These are phyloP conservation scores for Tylochromis polylepis DNA, from an alignment of 2,113 vertebrate genomes.

Conservation along the genomic window DNA sequence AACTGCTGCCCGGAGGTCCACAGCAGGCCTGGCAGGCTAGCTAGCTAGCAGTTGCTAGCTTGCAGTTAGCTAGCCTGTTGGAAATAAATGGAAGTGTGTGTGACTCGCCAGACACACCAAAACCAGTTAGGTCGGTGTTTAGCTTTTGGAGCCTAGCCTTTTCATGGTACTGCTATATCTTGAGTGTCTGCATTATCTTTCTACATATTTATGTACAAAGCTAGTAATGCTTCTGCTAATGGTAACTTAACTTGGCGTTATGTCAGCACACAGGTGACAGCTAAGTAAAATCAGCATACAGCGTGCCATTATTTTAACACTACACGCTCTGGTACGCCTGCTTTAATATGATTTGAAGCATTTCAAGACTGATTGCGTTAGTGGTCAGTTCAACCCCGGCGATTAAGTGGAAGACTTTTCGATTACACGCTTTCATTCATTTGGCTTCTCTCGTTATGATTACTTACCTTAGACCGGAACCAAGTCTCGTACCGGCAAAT, in stretches of 20 bases:
- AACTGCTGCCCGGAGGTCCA: slow-evolving; percentile 7
- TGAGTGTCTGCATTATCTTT: rapidly evolving
- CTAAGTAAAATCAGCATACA: neutral
- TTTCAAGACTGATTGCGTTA: rapidly evolving
- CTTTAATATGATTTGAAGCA: neutral
- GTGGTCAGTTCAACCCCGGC: neutral
- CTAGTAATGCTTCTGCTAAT: neutral
- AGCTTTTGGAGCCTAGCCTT: neutral
- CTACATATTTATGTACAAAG: neutral
- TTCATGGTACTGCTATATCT: neutral
- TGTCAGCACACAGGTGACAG: slow-evolving; percentile 31
- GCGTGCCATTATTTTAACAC: neutral
- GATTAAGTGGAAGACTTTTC: neutral
- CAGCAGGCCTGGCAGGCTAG: slow-evolving; percentile 31
- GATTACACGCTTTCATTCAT: slow-evolving; percentile 1
- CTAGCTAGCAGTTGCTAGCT: slow-evolving; percentile 44
- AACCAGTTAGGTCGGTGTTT: neutral
- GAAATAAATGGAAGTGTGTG: neutral
- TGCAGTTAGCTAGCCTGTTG: neutral
- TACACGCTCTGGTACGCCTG: neutral
- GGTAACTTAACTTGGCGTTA: slow-evolving; percentile 9
- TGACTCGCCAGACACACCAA: neutral
- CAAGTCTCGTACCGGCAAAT: neutral
- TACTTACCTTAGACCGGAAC: neutral
- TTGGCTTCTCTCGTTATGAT: neutral